Base-by-base conservation (phyloP, 2,797 vertebrate genomes). In the Lycodopsis pacificus region DNA sequence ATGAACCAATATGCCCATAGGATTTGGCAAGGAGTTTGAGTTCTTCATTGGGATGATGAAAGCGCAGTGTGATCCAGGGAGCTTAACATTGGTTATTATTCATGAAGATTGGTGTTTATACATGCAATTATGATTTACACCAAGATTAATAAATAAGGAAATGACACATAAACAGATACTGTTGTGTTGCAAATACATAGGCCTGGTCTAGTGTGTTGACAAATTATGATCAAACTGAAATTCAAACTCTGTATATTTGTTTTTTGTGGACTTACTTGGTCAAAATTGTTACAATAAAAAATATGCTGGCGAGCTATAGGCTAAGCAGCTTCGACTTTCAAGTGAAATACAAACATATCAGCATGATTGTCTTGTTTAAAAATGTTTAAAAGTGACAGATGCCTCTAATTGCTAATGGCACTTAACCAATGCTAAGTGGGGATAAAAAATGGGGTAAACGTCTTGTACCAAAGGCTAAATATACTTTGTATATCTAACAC, bases 1-100 rank as follows among this genome's bases (percentile, higher is more conserved):
- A 75, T 87, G 72, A 69, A 64, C 38, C n/a, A 75, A 48, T 40
- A 51, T 7, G 44, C 30, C 72, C 56, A 68, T 77, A 54, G 54
- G 53, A 58, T 79, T 63, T 80, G 54, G 54, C 51, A 14, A 62
- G 44, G 32, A 27, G 46, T 70, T 46, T 38, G 27, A 36, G n/a
- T 25, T 84, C 22, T 42, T 71, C 32, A 34, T 34, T 58, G 49
- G 54, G n/a, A 36, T 27, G 76, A 85, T 65, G 61, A 77, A 76
- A 76, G 61, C 1, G 1, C 3, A 3, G 15, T 57, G 4, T 73
- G 65, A 81, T 49, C 48, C 25, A 77, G 64, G 40, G 73, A 69
- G 17, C 70, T 73, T n/a, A 77, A 66, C 54, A 49, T 11, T 4
- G 25, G 20, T 7, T 62, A 12, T 65, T 66, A 44, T 49, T 65